Evolutionary conservation across 2,888 invertebrate species (phyloP), one percentile per base, ranked within the genome.

Genomic region (Volucella zonaria): DNA sequence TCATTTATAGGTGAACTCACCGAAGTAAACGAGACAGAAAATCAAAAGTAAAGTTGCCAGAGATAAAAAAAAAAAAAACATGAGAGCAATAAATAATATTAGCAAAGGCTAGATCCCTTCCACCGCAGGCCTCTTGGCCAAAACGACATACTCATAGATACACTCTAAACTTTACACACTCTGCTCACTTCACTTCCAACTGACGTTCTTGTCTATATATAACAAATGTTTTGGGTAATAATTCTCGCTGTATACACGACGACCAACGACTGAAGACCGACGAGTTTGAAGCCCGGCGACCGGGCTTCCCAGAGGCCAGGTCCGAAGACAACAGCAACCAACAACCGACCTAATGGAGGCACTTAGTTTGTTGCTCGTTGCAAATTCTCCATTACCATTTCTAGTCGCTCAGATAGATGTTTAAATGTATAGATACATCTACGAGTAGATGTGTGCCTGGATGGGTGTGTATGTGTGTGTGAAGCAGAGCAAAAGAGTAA

Each of bases 211-310:
- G 83, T 85, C 80, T 85, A 80, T 76, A 75, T 67, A 67, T 67
- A 85, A 85, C 85, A 85, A 85, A 85, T 80, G 85, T 85, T 85
- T 85, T 80, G 81, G 76, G 73, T 85, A 85, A 85, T 85, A 85
- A 85, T 81, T 81, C 85, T 81, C 85, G 81, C 85, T 73, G 85
- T 85, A 73, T 81, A 73, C 80, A 81, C 58, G 76, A 61, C 54
- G 74, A 66, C 23, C 52, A 42, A 52, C 38, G 62, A 58, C 54
- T 59, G 64, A 42, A 31, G 31, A 31, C 31, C 31, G 31, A 31
- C 31, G 31, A 31, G 31, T 31, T 31, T 31, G 6, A 31, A 31
- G 31, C 4, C 6, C 61, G 10, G 8, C 42, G 54, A 12, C 23
- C 18, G 43, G 14, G 18, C 14, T n/a, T n/a, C 31, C 40, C 49